Evolutionary conservation across 2,888 invertebrate species (phyloP), one percentile per base, ranked within the genome.

Genomic region (Tetragonula carbonaria): DNA sequence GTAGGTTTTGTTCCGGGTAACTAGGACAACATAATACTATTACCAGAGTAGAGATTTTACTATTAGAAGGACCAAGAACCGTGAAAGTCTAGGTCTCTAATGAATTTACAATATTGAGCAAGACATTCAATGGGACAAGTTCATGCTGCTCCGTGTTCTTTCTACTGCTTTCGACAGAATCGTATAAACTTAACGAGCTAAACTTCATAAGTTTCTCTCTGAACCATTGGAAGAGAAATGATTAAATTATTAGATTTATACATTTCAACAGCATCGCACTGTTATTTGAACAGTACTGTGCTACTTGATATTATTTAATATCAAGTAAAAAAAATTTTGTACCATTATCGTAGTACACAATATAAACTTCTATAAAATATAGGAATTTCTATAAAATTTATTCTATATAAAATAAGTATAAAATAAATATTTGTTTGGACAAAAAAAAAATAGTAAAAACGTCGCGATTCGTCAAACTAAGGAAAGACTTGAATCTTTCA

Each of bases 21-120:
- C 53, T 72, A 72, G 51, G 50, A 51, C 72, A 71, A 38, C 62
- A n/a, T 63, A 53, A 67, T 28, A 45, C 67, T 63, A 53, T 80
- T 53, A 68, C 28, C 70, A 28, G 21, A 50, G 50, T 70, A 38
- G 51, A n/a, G 55, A 55, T 65, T 78, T 78, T 50, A 55, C 33
- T 63, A 80, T 78, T 63, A 63, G 63, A 63, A n/a, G 21, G 45
- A 33, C 68, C 53, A 62, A 45, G 21, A 51, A 14, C 16, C 53
- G 62, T 77, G 79, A 80, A 77, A 77, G 80, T 78, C 55, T 62
- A 23, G n/a, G 45, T 18, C 53, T 6, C 38, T 21, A 18, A 57
- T 63, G 78, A 71, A 80, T 80, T 65, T 78, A 28, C 18, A n/a
- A 65, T 28, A n/a, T 63, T 63, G 50, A 21, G 62, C 62, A 74